Conservation (phyloP, 2,113 vertebrate species). For the Camelus dromedarius region DNA sequence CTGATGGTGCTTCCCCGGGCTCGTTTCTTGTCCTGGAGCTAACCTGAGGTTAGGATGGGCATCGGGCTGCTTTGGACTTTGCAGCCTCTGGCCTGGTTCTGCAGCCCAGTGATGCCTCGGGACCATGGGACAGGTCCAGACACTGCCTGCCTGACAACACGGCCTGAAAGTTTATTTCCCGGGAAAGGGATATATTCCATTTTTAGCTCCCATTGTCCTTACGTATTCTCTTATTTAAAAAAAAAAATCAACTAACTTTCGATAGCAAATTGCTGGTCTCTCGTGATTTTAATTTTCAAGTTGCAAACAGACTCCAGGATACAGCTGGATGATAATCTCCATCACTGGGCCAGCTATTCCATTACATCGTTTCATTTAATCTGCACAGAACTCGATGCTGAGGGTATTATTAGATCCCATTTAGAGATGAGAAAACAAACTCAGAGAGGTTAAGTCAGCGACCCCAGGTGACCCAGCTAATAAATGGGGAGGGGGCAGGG, state of each 20-base stretch:
- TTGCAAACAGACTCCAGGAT: not conserved
- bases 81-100: not conserved
- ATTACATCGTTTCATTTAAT: not conserved
- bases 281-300: not conserved
- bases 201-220: not conserved
- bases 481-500: not conserved
- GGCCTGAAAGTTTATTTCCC: not conserved
- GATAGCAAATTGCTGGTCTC: not conserved
- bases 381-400: fast-evolving
- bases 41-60: not conserved
- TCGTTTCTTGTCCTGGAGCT: not conserved
- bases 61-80: not conserved
- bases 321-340: fast-evolving
- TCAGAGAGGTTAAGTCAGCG: not conserved
- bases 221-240: not conserved
- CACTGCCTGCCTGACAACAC: not conserved
- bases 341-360: not conserved
- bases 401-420: not conserved
- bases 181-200: not conserved
- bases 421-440: not conserved
- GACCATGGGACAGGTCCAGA: fast-evolving
- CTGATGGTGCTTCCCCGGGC: fast-evolving
- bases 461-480: not conserved
- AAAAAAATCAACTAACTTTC: not conserved
- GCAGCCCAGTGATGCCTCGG: fast-evolving